Evolutionary conservation across 2,113 vertebrate genomes (phyloP), one percentile per base, ranked within the genome.

Genomic region (Taurulus bubalis): DNA sequence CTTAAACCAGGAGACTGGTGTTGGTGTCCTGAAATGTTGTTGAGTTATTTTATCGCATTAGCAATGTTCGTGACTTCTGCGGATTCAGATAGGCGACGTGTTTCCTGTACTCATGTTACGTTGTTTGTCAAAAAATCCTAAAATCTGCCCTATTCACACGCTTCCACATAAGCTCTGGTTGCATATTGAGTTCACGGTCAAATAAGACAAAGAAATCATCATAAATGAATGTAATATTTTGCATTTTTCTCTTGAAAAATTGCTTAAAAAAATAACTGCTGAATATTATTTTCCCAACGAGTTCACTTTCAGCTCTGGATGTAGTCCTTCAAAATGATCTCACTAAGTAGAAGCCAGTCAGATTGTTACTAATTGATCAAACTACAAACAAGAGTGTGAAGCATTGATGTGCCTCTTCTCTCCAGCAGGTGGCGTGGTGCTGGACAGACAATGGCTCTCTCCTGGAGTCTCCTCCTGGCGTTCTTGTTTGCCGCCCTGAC

Each of bases 371-470:
- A n/a, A n/a, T n/a, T n/a, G n/a, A n/a, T n/a, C n/a, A n/a, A n/a
- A 38, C 28, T 5, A 30, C 10, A 22, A 32, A 1, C 45, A 30
- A 53, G 16, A 8, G 0, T 68, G 36, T 45, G 16, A 10, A 30
- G 24, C n/a, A 60, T 24, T 75, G 11, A 67, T 64, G 11, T 59
- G 9, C 71, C 77, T 85, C 40, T 14, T 86, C 49, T 28, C 69
- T 32, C 75, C 90, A 79, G 68, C 91, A 95, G 94, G 92, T 88
- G 90, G 88, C 36, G 58, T 53, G 83, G 83, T 83, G 70, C 68
- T 83, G 24, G 40, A 69, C 86, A 85, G 58, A 95, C 84, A 40
- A 93, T 90, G 86, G 62, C 91, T 71, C 72, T 87, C 73, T 77
- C 83, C 77, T 88, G 90, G 85, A 88, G 82, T 81, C 70, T 93